Evolutionary conservation across 1,140 invertebrate species (phyloP).

Genomic region (Radopholus similis): DNA sequence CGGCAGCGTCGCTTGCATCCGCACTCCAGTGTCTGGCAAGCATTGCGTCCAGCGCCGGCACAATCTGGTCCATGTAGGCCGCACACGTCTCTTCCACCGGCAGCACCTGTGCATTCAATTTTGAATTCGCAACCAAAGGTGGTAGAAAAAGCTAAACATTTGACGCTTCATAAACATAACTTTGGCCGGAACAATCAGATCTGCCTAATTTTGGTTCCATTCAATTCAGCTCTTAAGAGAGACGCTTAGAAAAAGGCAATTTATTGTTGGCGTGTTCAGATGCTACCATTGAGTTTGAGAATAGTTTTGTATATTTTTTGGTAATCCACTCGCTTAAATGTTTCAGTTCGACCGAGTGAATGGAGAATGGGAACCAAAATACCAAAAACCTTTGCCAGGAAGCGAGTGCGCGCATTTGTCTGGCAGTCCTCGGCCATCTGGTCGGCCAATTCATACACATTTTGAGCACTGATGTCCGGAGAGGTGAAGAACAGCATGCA

Average conservation of each 20-base stretch:
- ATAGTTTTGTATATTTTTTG: too few species aligned
- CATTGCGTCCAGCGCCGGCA: background rate
- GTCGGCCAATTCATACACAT: slow-evolving; percentile 8
- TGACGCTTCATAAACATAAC: background rate
- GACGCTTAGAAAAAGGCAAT: too few species aligned
- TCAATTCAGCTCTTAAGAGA: too few species aligned
- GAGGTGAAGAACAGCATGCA: slow-evolving; percentile 8
- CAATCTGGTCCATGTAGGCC: slow-evolving; percentile 4
- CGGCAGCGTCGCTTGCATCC: background rate
- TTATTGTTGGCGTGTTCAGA: too few species aligned
- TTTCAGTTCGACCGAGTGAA: too few species aligned
- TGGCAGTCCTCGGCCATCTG: slow-evolving; percentile 1
- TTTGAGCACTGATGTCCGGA: background rate
- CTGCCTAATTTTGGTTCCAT: too few species aligned
- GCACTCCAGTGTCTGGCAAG: background rate
- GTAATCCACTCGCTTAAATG: too few species aligned
- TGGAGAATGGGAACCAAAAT: too few species aligned
- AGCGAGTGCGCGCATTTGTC: slow-evolving; percentile 5
- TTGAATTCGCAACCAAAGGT: background rate
- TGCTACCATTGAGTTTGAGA: too few species aligned
- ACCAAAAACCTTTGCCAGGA: slow-evolving; percentile 10
- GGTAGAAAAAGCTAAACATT: background rate
- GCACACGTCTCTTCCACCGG: slow-evolving; percentile 11
- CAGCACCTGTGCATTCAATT: background rate
- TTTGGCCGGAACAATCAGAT: too few species aligned